Evolutionary conservation across 2,888 invertebrate genomes (phyloP).

Genomic region (Microctonus aethiopoides): DNA sequence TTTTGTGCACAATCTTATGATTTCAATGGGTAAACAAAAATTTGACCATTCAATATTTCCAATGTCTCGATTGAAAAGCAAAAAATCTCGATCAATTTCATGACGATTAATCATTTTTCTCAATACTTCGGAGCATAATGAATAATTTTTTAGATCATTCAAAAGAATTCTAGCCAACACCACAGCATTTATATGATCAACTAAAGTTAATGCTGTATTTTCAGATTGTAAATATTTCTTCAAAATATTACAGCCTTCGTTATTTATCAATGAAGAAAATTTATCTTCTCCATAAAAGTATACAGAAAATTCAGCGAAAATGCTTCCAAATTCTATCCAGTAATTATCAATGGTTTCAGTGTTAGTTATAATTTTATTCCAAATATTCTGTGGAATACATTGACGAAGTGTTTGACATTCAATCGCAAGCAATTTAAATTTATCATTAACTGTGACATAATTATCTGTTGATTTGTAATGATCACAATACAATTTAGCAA

Average conservation of each 20-base stretch:
- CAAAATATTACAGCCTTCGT: conserved; percentile 12
- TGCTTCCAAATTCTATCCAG: conserved; percentile 42
- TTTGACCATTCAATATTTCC: conserved; percentile 48
- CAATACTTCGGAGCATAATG: conserved; percentile 42
- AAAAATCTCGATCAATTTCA: conserved; percentile 44
- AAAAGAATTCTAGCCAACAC: conserved; percentile 49
- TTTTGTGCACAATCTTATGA: conserved; percentile 54
- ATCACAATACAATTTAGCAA: conserved; percentile 60
- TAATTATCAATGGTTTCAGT: conserved; percentile 30
- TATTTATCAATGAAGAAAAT: conserved; percentile 26
- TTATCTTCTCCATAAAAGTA: conserved; percentile 31
- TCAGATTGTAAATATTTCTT: neutral
- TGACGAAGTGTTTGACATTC: conserved; percentile 33
- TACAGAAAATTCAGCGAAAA: conserved; percentile 37
- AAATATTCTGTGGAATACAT: conserved; percentile 33
- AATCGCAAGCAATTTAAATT: conserved; percentile 31
- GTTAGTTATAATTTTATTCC: conserved; percentile 34
- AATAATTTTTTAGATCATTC: conserved; percentile 31
- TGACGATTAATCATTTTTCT: conserved; percentile 48
- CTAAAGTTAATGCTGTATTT: neutral
- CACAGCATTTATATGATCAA: conserved; percentile 45
- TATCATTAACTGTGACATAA: conserved; percentile 33
- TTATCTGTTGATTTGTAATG: conserved; percentile 63
- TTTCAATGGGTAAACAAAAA: conserved; percentile 52
- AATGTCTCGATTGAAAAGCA: conserved; percentile 45